Conservation (phyloP, 2,797 vertebrate genomes). For the Meda fulgida region DNA sequence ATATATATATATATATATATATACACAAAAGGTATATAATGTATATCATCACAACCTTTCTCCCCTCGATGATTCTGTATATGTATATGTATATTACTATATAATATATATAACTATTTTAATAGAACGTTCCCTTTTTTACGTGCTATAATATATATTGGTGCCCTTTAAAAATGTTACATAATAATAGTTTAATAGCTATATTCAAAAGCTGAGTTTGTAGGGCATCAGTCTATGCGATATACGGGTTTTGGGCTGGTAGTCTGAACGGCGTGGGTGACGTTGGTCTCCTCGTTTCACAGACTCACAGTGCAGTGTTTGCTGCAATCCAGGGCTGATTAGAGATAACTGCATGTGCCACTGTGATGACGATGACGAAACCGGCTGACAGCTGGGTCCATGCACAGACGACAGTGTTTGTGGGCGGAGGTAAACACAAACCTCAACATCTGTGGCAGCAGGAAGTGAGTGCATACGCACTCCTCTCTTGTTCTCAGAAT, state of each 20-base stretch:
- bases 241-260: not conserved
- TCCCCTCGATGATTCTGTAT: too few species aligned
- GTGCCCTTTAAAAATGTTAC: too few species aligned
- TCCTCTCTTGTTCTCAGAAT: conserved; percentile 77
- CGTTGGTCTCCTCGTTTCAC: not conserved
- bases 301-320: not conserved
- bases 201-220: not conserved
- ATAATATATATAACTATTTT: too few species aligned
- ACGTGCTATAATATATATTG: too few species aligned
- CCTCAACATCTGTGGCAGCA: conserved; percentile 52
- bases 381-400: conserved; percentile 50
- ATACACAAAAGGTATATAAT: too few species aligned
- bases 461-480: conserved; percentile 55
- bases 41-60: too few species aligned
- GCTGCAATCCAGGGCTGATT: conserved; percentile 8
- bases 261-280: conserved; percentile 1
- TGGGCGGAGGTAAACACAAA: conserved; percentile 69
- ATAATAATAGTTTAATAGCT: not conserved
- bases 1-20: too few species aligned
- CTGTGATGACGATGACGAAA: conserved; percentile 50
- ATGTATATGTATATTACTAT: too few species aligned
- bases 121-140: too few species aligned
- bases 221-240: not conserved
- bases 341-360: conserved; percentile 1
- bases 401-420: conserved; percentile 43